Percentiles rank a stretch among this genome's conserved stretches.
Conservation (phyloP, 2,888 invertebrate genomes). For the Ptychoptera contaminata region DNA sequence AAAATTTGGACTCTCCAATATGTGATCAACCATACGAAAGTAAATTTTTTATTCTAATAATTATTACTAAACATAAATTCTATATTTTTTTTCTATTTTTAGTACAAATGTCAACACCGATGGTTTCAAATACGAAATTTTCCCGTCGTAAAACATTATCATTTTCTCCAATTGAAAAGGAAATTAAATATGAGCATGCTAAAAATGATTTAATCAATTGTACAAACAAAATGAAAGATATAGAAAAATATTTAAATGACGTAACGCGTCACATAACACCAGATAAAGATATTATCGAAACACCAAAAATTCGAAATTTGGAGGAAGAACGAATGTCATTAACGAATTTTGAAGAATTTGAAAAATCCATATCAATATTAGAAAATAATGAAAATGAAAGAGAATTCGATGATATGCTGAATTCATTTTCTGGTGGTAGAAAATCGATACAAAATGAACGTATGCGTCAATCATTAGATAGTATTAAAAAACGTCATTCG, state of each 20-base stretch:
- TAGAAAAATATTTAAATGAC: not conserved
- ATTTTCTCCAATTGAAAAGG: too few species aligned
- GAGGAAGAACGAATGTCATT: constrained; percentile 6
- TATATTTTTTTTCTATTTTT: too few species aligned
- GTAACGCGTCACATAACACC: not conserved
- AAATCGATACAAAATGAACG: constrained; percentile 24
- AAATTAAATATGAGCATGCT: too few species aligned
- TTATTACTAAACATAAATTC: too few species aligned
- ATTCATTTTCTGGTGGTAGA: constrained; percentile 21
- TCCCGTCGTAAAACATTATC: too few species aligned
- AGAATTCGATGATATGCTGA: constrained; percentile 27
- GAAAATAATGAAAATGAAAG: constrained; percentile 17
- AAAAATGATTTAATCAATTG: not conserved
- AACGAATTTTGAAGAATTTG: constrained; percentile 8
- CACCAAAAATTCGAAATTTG: not conserved
- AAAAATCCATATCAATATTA: constrained; percentile 6
- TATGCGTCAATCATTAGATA: constrained; percentile 27
- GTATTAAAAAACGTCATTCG: constrained; percentile 24
- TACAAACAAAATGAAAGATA: not conserved
- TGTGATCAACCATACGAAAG: too few species aligned
- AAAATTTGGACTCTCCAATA: too few species aligned
- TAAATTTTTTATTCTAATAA: too few species aligned
- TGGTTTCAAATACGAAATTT: too few species aligned
- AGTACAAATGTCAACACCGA: too few species aligned
- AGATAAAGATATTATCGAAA: constrained; percentile 1